These are phyloP conservation scores for Ceryle rudis DNA, from an alignment of 2,797 vertebrate species.

Conservation along the genomic window DNA sequence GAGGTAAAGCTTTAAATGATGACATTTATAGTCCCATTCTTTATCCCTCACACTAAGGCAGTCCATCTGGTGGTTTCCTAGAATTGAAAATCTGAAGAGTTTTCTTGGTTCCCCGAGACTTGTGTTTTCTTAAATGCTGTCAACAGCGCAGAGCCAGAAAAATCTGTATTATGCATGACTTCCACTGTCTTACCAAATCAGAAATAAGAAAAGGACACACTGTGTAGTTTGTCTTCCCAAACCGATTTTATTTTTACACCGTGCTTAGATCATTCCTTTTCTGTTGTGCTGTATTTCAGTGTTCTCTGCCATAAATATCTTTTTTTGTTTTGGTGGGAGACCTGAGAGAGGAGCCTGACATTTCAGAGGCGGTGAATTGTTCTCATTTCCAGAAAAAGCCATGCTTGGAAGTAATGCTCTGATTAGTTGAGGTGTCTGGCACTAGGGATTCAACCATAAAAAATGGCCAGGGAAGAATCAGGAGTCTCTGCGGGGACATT, in stretches of 20 bases:
- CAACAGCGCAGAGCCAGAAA: not conserved
- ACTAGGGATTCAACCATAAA: not conserved
- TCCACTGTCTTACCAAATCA: not conserved
- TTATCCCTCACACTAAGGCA: not conserved
- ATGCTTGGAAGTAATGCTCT: not conserved
- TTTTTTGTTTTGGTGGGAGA: not conserved
- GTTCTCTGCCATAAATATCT: not conserved
- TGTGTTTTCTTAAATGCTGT: not conserved
- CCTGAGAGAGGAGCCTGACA: not conserved
- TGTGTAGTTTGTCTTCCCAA: not conserved
- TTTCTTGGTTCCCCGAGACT: not conserved
- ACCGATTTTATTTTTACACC: not conserved
- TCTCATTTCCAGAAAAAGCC: constrained; percentile 14
- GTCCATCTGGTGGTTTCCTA: not conserved
- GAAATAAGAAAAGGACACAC: not conserved
- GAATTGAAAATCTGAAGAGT: not conserved
- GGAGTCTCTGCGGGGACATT: not conserved
- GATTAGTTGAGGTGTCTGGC: not conserved
- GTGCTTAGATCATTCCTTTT: not conserved
- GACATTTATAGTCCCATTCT: not conserved
- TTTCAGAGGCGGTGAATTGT: not conserved
- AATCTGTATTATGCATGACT: not conserved
- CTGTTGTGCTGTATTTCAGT: not conserved
- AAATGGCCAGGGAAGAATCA: not conserved
- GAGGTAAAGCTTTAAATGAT: not conserved